phyloP scores from a whole-genome alignment of 2,113 vertebrate species.

The Acrocephalus kingi region DNA sequence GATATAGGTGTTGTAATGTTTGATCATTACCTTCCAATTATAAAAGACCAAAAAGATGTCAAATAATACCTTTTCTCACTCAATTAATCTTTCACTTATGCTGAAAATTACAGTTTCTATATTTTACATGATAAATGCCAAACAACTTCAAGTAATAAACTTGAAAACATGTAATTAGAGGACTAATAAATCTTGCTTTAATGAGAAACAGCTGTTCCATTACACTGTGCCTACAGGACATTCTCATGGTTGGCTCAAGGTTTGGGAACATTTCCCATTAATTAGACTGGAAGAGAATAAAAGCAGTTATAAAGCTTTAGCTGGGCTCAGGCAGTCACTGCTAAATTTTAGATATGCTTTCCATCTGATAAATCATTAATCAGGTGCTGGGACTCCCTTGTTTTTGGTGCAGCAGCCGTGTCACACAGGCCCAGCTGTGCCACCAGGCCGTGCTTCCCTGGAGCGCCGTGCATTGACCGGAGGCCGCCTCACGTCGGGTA shows the following conservation, averaged over 20 bases:
- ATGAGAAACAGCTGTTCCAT: slow-evolving; percentile 74
- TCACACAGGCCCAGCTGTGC: slow-evolving; percentile 56
- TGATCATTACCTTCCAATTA: slow-evolving; percentile 5
- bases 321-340: background rate
- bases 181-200: slow-evolving; percentile 77
- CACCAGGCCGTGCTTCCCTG: slow-evolving; percentile 78
- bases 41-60: background rate
- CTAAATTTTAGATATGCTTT: background rate
- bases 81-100: slow-evolving; percentile 9
- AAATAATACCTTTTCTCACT: slow-evolving; percentile 16
- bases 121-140: slow-evolving; percentile 54
- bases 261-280: slow-evolving; percentile 15
- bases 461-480: slow-evolving; percentile 75
- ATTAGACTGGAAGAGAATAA: slow-evolving; percentile 41
- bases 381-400: background rate
- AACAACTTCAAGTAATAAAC: slow-evolving; percentile 64
- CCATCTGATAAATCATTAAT: background rate
- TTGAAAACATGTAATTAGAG: slow-evolving; percentile 68
- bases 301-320: background rate
- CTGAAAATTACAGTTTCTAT: slow-evolving; percentile 50
- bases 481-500: slow-evolving; percentile 70
- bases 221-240: slow-evolving; percentile 49
- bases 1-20: background rate
- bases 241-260: slow-evolving; percentile 20
- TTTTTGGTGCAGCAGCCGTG: background rate